These are phyloP conservation scores for Chaenogobius annularis DNA, from an alignment of 2,113 vertebrate genomes.

Conservation along the genomic window DNA sequence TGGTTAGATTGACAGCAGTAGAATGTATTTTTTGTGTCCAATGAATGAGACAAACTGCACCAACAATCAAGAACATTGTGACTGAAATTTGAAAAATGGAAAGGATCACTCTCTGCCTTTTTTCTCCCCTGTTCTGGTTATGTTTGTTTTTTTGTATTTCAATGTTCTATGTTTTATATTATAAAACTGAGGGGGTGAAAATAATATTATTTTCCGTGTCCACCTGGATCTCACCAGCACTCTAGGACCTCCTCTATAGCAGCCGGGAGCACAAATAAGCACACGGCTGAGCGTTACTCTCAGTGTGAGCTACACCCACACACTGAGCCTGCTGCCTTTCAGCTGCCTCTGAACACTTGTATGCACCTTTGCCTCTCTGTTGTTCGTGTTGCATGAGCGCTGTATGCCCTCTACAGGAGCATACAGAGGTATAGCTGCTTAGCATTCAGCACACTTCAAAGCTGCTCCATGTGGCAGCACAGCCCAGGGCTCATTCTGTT, in stretches of 20 bases:
- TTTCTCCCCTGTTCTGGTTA: too few species aligned
- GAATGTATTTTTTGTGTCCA: constrained; percentile 6
- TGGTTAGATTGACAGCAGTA: not conserved
- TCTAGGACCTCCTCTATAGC: constrained; percentile 24
- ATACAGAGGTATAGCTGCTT: constrained; percentile 57
- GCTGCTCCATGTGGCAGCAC: constrained; percentile 60
- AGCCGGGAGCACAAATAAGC: constrained; percentile 17
- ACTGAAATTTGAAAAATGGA: too few species aligned
- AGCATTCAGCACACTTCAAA: constrained; percentile 70
- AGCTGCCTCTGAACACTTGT: constrained; percentile 11
- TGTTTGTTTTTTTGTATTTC: too few species aligned
- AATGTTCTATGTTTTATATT: too few species aligned
- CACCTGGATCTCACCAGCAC: constrained; percentile 25
- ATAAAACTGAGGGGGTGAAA: too few species aligned
- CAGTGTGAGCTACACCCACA: constrained; percentile 47
- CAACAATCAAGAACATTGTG: too few species aligned
- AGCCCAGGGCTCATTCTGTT: constrained; percentile 68
- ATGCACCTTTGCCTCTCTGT: constrained; percentile 36
- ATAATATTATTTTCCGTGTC: constrained; percentile 22
- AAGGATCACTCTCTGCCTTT: too few species aligned
- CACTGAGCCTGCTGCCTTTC: constrained; percentile 10
- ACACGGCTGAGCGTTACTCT: constrained; percentile 16
- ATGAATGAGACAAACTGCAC: too few species aligned
- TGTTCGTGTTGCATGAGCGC: constrained; percentile 51
- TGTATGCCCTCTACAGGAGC: constrained; percentile 45